Conservation (phyloP, 2,797 vertebrate species). For the Lepidocolaptes lacrymiger region DNA sequence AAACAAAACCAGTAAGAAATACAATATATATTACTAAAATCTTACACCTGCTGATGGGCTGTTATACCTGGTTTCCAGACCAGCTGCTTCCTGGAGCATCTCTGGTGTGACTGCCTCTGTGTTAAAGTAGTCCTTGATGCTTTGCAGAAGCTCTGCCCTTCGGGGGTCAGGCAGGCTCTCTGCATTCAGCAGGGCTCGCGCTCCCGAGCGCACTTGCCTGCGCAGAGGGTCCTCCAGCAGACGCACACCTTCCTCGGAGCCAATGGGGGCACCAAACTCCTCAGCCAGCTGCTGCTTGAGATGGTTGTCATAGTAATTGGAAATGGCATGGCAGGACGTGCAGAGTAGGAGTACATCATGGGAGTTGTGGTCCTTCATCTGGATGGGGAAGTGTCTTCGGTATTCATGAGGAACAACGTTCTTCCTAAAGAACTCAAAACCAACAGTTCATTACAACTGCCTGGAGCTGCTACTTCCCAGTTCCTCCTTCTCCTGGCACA, state of each 20-base stretch:
- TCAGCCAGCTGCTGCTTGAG: slow-evolving; percentile 92
- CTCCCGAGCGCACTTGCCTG: slow-evolving; percentile 90
- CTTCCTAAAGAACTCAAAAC: slow-evolving; percentile 81
- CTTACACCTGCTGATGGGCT: not conserved
- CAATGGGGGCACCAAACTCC: slow-evolving; percentile 88
- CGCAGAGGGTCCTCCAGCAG: slow-evolving; percentile 88
- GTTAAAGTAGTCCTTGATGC: slow-evolving; percentile 82
- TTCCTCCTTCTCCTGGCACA: not conserved
- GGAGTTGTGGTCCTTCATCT: slow-evolving; percentile 99
- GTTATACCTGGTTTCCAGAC: slow-evolving; percentile 89
- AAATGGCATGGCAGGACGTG: slow-evolving; percentile 92
- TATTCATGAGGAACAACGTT: slow-evolving; percentile 97
- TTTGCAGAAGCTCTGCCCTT: slow-evolving; percentile 81
- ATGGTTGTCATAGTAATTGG: slow-evolving; percentile 90
- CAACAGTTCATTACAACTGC: not conserved
- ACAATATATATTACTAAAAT: not conserved
- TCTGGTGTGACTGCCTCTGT: slow-evolving; percentile 75
- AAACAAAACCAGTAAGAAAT: not conserved
- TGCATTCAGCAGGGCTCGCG: slow-evolving; percentile 88
- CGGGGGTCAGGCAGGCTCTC: slow-evolving; percentile 84
- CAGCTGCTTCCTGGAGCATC: slow-evolving; percentile 84
- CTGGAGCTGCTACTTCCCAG: not conserved
- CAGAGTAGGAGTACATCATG: slow-evolving; percentile 96
- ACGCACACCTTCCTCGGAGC: slow-evolving; percentile 90
- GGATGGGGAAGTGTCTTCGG: slow-evolving; percentile 91